These are phyloP conservation scores for Calephelis nemesis DNA, from an alignment of 1,140 invertebrate species.

Conservation along the genomic window DNA sequence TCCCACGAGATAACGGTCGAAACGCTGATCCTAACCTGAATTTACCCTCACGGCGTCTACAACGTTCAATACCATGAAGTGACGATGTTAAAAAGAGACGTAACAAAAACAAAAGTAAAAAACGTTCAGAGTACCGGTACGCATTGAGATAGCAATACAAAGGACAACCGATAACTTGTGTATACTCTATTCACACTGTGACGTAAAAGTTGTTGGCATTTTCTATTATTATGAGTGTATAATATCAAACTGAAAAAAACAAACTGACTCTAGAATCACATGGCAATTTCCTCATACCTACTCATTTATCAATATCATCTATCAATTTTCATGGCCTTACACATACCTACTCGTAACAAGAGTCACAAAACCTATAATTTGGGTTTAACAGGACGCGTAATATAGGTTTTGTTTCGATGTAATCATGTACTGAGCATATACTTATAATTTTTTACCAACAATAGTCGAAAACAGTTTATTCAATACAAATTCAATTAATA, in stretches of 20 bases:
- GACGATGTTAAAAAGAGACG: constrained; percentile 31
- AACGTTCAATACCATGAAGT: constrained; percentile 52
- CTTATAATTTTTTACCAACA: no score
- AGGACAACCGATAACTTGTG: constrained; percentile 73
- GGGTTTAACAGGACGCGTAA: no score
- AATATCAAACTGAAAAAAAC: no score
- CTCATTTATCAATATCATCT: no score
- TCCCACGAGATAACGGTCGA: constrained; percentile 76
- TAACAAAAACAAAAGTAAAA: constrained; percentile 46
- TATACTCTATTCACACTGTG: constrained; percentile 54
- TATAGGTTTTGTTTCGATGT: no score
- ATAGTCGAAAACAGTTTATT: constrained; percentile 3
- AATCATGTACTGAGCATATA: no score
- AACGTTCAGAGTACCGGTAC: constrained; percentile 41
- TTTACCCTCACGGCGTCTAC: constrained; percentile 50
- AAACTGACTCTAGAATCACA: no score
- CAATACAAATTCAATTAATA: constrained; percentile 12
- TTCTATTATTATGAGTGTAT: constrained; percentile 46
- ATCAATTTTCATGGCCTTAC: no score
- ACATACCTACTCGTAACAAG: no score
- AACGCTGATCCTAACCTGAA: constrained; percentile 62
- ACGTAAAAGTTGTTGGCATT: constrained; percentile 69
- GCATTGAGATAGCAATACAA: constrained; percentile 64
- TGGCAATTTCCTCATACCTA: no score
- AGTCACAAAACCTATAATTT: no score